Percentiles rank a stretch among this genome's conserved stretches.
Evolutionary conservation across 2,888 invertebrate genomes (phyloP).

Genomic region (Ennomos erosarius): DNA sequence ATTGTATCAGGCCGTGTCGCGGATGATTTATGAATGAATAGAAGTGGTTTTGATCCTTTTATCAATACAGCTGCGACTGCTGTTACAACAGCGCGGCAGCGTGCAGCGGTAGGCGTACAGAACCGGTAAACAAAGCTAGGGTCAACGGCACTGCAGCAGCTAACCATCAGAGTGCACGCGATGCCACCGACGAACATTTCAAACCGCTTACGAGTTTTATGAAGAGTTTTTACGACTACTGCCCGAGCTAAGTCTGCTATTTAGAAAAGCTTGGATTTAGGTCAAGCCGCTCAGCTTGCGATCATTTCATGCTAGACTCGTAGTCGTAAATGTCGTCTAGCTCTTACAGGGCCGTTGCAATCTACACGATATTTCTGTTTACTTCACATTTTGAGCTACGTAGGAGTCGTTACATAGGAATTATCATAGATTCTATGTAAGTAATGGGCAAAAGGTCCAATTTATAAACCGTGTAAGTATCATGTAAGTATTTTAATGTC

Average conservation of each 20-base stretch:
- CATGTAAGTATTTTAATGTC: too few relatives aligned
- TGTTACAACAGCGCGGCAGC: constrained; percentile 50
- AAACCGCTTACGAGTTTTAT: constrained; percentile 23
- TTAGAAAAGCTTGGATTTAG: constrained; percentile 18
- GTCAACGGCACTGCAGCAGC: constrained; percentile 63
- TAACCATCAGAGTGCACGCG: constrained; percentile 39
- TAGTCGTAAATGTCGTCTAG: constrained; percentile 25
- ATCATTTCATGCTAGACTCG: constrained; percentile 21
- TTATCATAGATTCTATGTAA: neutral
- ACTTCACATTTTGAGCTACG: constrained; percentile 1
- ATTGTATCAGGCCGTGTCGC: constrained; percentile 32
- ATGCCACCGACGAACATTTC: constrained; percentile 37
- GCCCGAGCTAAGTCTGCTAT: constrained; percentile 13
- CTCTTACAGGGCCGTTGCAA: constrained; percentile 12
- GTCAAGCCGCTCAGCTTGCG: constrained; percentile 17
- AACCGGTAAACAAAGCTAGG: constrained; percentile 70
- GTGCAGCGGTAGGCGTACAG: constrained; percentile 47
- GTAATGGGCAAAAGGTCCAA: neutral
- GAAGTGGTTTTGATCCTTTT: constrained; percentile 43
- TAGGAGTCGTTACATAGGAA: neutral
- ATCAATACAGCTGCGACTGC: constrained; percentile 55
- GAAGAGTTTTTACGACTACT: constrained; percentile 18
- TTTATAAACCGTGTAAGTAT: too few relatives aligned
- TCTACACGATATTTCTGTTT: constrained; percentile 7
- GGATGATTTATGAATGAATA: constrained; percentile 43